These are phyloP conservation scores for Micromussa lordhowensis DNA, from an alignment of 92 coral and sea anemone genomes.

Conservation along the genomic window DNA sequence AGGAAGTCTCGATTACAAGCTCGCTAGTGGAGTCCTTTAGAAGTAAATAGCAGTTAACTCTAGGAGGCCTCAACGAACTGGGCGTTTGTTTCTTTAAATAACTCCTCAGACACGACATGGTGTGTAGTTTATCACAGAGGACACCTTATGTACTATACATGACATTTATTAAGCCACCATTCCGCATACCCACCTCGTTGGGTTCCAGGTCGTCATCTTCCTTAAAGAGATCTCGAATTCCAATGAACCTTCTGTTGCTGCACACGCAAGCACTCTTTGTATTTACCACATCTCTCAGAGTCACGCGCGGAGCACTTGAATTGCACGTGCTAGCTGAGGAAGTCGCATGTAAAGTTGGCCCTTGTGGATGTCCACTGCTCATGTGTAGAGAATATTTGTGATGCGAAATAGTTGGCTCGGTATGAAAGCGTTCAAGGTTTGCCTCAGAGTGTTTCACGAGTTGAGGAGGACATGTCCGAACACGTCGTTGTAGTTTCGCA, in stretches of 20 bases:
- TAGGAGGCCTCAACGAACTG: no score
- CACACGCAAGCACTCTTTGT: slow-evolving; percentile 23
- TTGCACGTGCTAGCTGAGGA: neutral
- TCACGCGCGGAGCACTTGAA: slow-evolving; percentile 17
- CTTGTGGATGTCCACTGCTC: neutral
- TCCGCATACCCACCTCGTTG: neutral
- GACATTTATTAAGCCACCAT: no score
- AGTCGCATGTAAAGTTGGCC: neutral
- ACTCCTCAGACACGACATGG: no score
- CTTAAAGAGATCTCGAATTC: neutral
- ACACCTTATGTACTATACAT: neutral
- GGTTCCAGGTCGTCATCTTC: neutral
- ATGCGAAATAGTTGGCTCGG: slow-evolving; percentile 44
- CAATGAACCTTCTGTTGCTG: slow-evolving; percentile 4
- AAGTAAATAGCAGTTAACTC: no score
- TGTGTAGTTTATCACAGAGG: no score
- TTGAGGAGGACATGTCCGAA: slow-evolving; percentile 19
- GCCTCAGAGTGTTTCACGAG: neutral
- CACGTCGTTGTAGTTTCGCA: slow-evolving; percentile 4
- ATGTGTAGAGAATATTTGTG: slow-evolving; percentile 5
- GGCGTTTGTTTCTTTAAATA: no score
- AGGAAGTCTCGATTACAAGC: neutral
- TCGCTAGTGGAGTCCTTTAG: neutral
- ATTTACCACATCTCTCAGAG: slow-evolving; percentile 31
- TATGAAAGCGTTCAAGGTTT: neutral